Percentiles rank a stretch among this genome's conserved stretches.
Conservation (phyloP, 2,797 vertebrate species). For the Poeciliopsis presidionis region DNA sequence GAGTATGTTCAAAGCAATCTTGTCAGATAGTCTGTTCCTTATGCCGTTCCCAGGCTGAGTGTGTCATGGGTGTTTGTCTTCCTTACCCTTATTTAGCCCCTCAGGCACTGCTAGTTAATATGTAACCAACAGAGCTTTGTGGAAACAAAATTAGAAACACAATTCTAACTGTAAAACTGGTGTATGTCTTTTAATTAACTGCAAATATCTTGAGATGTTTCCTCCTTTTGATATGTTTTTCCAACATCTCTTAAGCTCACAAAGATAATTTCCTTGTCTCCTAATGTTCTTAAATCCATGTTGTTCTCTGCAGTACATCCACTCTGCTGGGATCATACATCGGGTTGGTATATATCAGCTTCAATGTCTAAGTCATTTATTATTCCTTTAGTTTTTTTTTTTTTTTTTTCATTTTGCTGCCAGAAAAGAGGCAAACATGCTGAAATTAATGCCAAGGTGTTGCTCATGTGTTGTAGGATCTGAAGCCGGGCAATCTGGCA, state of each 20-base stretch:
- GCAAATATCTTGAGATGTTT: background rate
- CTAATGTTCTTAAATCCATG: background rate
- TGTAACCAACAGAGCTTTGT: constrained; percentile 23
- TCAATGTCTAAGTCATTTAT: background rate
- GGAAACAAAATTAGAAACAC: constrained; percentile 11
- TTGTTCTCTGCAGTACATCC: constrained; percentile 80
- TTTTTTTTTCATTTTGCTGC: background rate
- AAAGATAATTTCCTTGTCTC: background rate
- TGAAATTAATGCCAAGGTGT: background rate
- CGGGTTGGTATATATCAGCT: constrained; percentile 77
- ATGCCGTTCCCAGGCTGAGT: background rate
- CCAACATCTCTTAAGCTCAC: background rate
- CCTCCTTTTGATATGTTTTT: background rate
- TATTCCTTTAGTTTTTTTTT: background rate
- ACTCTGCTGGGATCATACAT: constrained; percentile 86
- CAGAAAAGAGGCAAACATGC: background rate
- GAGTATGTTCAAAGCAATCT: background rate
- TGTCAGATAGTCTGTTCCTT: background rate
- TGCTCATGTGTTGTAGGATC: constrained; percentile 72
- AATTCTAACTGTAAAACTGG: constrained; percentile 13
- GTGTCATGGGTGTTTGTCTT: constrained; percentile 5
- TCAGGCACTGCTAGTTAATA: constrained; percentile 26
- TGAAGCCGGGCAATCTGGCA: constrained; percentile 85
- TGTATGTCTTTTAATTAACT: constrained; percentile 4
- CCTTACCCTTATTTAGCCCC: constrained; percentile 7